These are phyloP conservation scores for Limonius californicus DNA, from an alignment of 1,140 invertebrate genomes.

Conservation along the genomic window DNA sequence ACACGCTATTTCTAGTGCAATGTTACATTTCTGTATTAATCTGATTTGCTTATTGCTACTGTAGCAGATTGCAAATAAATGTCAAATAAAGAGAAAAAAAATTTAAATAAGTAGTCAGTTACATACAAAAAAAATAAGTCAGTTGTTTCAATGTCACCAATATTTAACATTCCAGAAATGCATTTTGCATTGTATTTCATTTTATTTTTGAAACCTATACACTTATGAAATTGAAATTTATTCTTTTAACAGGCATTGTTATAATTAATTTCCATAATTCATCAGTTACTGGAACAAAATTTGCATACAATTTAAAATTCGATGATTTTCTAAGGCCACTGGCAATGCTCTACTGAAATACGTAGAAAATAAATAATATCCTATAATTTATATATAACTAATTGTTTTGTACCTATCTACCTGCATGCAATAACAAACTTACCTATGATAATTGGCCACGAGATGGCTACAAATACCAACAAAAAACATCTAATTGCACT, in stretches of 20 bases:
- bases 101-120: too few relatives aligned
- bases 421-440: too few relatives aligned
- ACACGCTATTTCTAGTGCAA: too few relatives aligned
- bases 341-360: not conserved
- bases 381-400: not conserved
- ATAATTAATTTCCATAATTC: slow-evolving; percentile 7
- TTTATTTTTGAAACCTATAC: not conserved
- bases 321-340: not conserved
- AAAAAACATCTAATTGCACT: not conserved
- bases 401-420: not conserved
- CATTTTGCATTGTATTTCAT: slow-evolving; percentile 4
- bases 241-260: slow-evolving; percentile 6
- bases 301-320: slow-evolving; percentile 12
- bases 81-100: too few relatives aligned
- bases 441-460: not conserved
- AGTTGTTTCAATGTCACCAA: not conserved
- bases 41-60: too few relatives aligned
- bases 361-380: not conserved
- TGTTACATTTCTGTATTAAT: too few relatives aligned
- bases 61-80: too few relatives aligned
- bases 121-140: too few relatives aligned
- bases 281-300: slow-evolving; percentile 5
- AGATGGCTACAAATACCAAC: not conserved
- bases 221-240: slow-evolving; percentile 1
- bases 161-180: not conserved